Evolutionary conservation across 92 coral and sea anemone species (phyloP).

Genomic region (Paramuricea clavata): DNA sequence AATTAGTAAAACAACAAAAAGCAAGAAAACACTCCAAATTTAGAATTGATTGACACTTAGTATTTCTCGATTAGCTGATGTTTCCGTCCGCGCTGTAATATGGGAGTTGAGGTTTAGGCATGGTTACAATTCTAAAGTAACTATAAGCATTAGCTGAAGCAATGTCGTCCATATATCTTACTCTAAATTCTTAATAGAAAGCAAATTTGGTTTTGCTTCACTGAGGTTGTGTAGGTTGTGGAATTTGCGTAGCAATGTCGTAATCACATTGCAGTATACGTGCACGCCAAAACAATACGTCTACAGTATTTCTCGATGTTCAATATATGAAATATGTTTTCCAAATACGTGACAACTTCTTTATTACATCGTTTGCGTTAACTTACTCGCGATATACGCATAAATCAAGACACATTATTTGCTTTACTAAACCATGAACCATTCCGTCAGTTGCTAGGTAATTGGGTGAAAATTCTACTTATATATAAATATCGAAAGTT

Average conservation of each 20-base stretch:
- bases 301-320: neutral
- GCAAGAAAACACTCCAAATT: slow-evolving; percentile 41
- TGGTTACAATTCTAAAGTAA: neutral
- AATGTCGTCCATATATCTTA: neutral
- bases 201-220: neutral
- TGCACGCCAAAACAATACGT: no score
- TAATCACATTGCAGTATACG: neutral
- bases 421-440: neutral
- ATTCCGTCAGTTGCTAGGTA: neutral
- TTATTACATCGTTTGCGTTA: neutral
- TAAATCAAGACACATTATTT: neutral
- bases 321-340: neutral
- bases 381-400: neutral
- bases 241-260: neutral
- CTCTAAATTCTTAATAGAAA: neutral
- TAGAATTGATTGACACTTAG: slow-evolving; percentile 51
- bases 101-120: neutral
- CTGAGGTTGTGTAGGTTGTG: neutral
- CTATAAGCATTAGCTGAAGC: neutral
- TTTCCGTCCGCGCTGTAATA: neutral
- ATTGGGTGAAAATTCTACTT: neutral
- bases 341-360: neutral
- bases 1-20: slow-evolving; percentile 39
- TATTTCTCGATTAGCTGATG: slow-evolving; percentile 5
- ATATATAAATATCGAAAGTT: neutral